These are phyloP conservation scores for Chiloscyllium plagiosum DNA, from an alignment of 2,113 vertebrate species.

Conservation along the genomic window DNA sequence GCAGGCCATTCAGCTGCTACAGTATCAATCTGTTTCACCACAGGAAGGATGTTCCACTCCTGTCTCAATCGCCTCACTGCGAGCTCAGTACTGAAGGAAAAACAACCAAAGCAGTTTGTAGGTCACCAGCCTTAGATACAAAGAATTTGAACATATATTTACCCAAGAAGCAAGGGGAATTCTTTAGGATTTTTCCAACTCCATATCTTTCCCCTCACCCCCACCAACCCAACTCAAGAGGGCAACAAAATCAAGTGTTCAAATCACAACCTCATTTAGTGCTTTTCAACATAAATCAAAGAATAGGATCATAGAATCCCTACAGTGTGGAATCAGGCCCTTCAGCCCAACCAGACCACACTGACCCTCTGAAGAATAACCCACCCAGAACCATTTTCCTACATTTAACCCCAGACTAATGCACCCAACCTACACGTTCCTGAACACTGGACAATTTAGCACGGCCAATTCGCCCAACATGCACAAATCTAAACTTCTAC, in stretches of 20 bases:
- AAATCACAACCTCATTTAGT: neutral
- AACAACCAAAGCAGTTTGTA: slow-evolving; percentile 15
- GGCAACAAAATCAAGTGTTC: neutral
- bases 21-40: slow-evolving; percentile 93
- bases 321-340: too few species aligned
- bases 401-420: too few species aligned
- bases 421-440: too few species aligned
- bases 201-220: too few species aligned
- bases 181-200: neutral
- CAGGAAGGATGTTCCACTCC: slow-evolving; percentile 78
- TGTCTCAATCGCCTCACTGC: slow-evolving; percentile 83
- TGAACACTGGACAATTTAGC: too few species aligned
- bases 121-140: neutral
- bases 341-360: too few species aligned
- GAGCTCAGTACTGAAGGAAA: slow-evolving; percentile 75
- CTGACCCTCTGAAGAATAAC: too few species aligned
- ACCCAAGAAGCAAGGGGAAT: neutral
- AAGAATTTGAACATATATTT: neutral
- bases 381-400: too few species aligned
- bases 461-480: too few species aligned
- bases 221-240: too few species aligned
- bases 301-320: neutral
- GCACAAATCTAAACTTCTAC: too few species aligned
- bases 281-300: neutral
- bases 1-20: slow-evolving; percentile 95